Evolutionary conservation across 2,888 invertebrate genomes (phyloP).

Genomic region (Clanis bilineata): DNA sequence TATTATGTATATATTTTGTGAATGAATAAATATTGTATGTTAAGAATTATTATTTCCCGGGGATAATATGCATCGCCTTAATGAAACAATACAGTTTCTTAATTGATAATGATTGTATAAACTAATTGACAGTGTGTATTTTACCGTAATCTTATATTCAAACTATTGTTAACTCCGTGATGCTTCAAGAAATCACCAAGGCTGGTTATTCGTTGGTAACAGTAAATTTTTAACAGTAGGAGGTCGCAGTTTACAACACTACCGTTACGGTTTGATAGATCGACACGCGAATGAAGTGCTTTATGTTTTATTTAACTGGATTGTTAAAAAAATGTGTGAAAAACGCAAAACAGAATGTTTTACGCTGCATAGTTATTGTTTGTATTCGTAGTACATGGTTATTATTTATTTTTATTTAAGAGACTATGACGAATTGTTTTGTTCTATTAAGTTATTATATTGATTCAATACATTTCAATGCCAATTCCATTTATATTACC

Average conservation of each 20-base stretch:
- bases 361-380: not conserved
- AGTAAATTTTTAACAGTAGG: slow-evolving; percentile 53
- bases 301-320: slow-evolving; percentile 15
- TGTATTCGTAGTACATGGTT: too few species aligned
- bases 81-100: too few species aligned
- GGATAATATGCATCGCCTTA: too few species aligned
- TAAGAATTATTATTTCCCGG: too few species aligned
- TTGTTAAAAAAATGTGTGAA: not conserved
- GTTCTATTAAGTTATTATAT: too few species aligned
- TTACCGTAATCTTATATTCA: not conserved
- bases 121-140: not conserved
- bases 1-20: too few species aligned
- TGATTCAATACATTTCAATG: too few species aligned
- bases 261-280: slow-evolving; percentile 57
- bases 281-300: slow-evolving; percentile 51
- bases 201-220: slow-evolving; percentile 44
- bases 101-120: not conserved
- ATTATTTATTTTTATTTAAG: too few species aligned
- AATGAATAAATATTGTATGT: too few species aligned
- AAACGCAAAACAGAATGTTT: not conserved
- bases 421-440: too few species aligned
- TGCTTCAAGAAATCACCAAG: slow-evolving; percentile 59
- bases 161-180: slow-evolving; percentile 44
- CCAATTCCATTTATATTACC: too few species aligned
- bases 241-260: slow-evolving; percentile 62